phyloP scores from a whole-genome alignment of 2,888 invertebrate genomes.

The Pyrrhia umbra region DNA sequence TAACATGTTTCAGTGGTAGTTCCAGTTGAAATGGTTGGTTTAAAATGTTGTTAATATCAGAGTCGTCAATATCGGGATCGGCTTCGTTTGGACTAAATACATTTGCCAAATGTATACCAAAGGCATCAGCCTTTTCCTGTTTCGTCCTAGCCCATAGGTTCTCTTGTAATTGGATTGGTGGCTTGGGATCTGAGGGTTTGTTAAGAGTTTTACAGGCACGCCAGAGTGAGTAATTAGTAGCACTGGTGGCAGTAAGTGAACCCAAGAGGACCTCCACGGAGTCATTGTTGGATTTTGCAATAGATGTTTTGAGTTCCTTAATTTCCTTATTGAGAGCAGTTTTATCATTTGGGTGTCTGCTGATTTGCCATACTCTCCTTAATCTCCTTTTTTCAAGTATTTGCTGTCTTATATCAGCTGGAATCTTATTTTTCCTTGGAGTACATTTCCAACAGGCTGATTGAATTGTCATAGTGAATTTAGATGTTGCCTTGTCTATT shows the following conservation, averaged over 20 bases:
- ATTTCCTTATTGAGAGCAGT: neutral
- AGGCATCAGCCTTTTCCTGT: neutral
- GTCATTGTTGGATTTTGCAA: neutral
- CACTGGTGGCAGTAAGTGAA: neutral
- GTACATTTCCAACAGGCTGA: neutral
- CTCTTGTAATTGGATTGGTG: neutral
- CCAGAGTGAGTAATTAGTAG: neutral
- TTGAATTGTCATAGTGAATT: too few species aligned
- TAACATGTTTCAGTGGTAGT: too few species aligned
- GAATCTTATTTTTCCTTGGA: conserved; percentile 21
- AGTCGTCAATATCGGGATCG: too few species aligned
- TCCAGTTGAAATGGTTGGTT: neutral
- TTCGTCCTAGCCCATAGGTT: neutral
- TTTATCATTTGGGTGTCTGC: conserved; percentile 15
- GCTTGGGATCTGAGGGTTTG: neutral
- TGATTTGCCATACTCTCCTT: conserved; percentile 42
- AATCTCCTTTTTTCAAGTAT: conserved; percentile 38
- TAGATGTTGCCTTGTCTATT: too few species aligned
- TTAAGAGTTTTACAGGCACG: neutral
- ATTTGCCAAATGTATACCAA: neutral
- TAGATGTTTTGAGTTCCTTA: neutral
- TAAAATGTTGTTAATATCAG: too few species aligned
- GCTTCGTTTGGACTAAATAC: neutral
- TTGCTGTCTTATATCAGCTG: conserved; percentile 12
- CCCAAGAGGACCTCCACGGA: neutral